A percentile compares a stretch with the other conserved stretches of the same genome.
These are phyloP conservation scores for Pyrrhosoma nymphula DNA, from an alignment of 2,888 invertebrate genomes.

Conservation along the genomic window DNA sequence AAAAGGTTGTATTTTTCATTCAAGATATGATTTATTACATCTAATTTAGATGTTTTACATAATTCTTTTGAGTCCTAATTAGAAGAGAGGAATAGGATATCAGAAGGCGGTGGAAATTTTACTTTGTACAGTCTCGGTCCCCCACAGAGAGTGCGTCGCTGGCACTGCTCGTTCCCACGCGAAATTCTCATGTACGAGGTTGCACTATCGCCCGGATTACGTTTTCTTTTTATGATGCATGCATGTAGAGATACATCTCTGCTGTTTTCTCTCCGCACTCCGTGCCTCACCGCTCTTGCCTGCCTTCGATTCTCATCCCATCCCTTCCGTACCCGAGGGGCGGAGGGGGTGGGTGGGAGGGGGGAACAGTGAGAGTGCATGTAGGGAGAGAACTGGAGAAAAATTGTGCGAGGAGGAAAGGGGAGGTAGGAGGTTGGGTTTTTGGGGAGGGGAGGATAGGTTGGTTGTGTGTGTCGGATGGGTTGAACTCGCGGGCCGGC, in stretches of 20 bases:
- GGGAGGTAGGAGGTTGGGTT: background rate
- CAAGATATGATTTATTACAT: too few relatives aligned
- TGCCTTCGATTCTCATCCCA: background rate
- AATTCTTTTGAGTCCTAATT: too few relatives aligned
- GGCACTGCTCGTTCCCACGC: background rate
- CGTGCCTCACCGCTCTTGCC: background rate
- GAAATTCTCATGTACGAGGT: conserved; percentile 15
- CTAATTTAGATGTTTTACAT: too few relatives aligned
- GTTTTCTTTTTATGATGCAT: conserved; percentile 14
- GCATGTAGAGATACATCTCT: background rate
- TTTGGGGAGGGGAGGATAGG: background rate
- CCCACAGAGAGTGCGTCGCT: too few relatives aligned
- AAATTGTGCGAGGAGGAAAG: background rate
- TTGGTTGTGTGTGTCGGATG: background rate
- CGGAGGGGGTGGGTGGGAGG: background rate
- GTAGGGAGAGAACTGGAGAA: background rate
- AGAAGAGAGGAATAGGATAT: too few relatives aligned
- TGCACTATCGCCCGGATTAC: conserved; percentile 26
- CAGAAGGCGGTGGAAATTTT: too few relatives aligned
- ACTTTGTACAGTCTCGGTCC: too few relatives aligned
- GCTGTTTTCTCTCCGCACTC: background rate
- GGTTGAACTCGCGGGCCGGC: background rate
- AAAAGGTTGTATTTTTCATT: too few relatives aligned
- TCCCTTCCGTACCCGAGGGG: background rate
- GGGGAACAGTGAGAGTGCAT: background rate